Evolutionary conservation across 2,797 vertebrate genomes (phyloP), one percentile per base, ranked within the genome.

Genomic region (Amazonetta brasiliensis): DNA sequence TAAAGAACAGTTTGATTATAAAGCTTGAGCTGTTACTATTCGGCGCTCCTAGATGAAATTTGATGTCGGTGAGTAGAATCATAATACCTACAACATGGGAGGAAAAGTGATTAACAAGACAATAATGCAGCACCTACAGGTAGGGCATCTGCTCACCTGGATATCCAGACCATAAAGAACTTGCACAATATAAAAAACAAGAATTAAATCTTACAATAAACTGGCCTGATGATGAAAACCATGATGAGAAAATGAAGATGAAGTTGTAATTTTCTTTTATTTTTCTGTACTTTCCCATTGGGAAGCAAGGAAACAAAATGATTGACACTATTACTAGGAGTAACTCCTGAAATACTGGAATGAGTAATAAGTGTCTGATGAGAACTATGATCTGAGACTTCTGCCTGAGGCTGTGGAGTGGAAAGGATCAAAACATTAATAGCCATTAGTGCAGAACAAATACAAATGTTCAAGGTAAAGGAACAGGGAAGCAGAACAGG

Each of bases 391-490:
- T 54, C 85, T 90, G 76, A 72, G 66, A 41, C 41, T 41, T 41
- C 41, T 41, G 41, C 41, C 41, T 25, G 54, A 90, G 31, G 41
- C 62, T 60, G 33, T 54, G 43, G 79, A 90, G 54, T 72, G 12
- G 79, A 85, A 94, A 86, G 58, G 66, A 84, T 90, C 58, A 88
- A 86, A 95, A 84, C 46, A 12, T 75, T 39, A 75, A 55, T 43
- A 75, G 69, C 66, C 58, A 69, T 88, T 88, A 94, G 55, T 19
- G 66, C 80, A 63, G 74, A 79, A 69, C 17, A 87, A 75, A 63
- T 63, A 48, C 46, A 59, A 44, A 66, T 85, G 62, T 74, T 94
- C 76, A 77, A 4, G 63, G 67, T 62, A 59, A 76, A 71, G 52
- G 55, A 88, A 66, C 2, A 0, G 30, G 87, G 71, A 84, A 81